Evolutionary conservation across 2,113 vertebrate species (phyloP).

Genomic region (Epinephelus lanceolatus): DNA sequence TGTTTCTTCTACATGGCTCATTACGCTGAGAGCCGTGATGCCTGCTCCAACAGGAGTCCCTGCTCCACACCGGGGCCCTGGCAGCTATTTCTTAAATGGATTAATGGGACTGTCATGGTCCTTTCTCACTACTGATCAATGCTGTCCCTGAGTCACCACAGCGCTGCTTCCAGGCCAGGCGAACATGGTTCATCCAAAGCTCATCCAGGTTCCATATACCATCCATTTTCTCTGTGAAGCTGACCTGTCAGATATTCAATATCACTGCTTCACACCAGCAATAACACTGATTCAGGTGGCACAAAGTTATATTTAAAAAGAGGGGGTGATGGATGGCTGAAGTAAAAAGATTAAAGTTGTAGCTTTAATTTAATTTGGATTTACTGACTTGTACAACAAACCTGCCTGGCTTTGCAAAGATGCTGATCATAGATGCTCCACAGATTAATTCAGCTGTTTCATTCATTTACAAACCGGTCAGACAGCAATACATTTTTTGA

Average conservation of each 20-base stretch:
- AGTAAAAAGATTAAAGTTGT: neutral
- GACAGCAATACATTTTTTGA: neutral
- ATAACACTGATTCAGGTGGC: neutral
- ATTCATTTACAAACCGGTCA: conserved; percentile 59
- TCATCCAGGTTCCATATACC: conserved; percentile 17
- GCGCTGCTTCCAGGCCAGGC: neutral
- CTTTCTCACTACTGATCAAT: conserved; percentile 65
- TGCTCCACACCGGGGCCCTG: conserved; percentile 13
- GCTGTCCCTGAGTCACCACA: conserved; percentile 51
- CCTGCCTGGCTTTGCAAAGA: neutral
- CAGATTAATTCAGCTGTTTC: neutral
- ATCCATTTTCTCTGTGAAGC: conserved; percentile 27
- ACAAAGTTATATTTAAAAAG: neutral
- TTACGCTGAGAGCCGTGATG: conserved; percentile 66
- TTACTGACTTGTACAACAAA: neutral
- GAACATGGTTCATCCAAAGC: conserved; percentile 11
- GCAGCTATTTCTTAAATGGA: conserved; percentile 52
- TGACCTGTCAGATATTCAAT: conserved; percentile 46
- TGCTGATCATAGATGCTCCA: neutral
- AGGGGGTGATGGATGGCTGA: conserved; percentile 29
- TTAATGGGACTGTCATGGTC: conserved; percentile 58
- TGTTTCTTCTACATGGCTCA: conserved; percentile 41
- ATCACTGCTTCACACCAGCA: conserved; percentile 21
- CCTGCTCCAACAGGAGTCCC: conserved; percentile 6
- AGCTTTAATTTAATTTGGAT: neutral